Evolutionary conservation across 2,888 invertebrate genomes (phyloP), one percentile per base, ranked within the genome.

Genomic region (Pecten maximus): DNA sequence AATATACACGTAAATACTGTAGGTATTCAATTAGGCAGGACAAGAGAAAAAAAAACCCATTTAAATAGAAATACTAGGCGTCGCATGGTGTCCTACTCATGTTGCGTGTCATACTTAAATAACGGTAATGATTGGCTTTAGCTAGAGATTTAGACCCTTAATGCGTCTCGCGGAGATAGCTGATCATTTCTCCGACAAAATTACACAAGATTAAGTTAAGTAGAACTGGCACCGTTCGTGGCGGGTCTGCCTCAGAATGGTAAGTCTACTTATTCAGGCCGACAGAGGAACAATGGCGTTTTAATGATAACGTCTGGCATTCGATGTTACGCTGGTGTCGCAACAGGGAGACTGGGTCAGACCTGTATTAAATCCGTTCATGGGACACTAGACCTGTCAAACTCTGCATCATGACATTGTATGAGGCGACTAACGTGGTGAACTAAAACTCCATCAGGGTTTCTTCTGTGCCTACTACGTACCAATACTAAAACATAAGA

Each of bases 151-250:
- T 28, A 35, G 74, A 74, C 19, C 74, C 23, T 28, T 74, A 74
- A 74, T 74, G 74, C 35, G 74, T 74, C 74, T 74, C 28, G 74
- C 23, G 35, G 74, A 74, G 74, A 74, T 74, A 74, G 60, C 12
- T 74, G 74, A 35, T 28, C 74, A 74, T 74, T 74, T 74, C 74
- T 74, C 74, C 10, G 35, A 74, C 35, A 74, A 74, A 74, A 74
- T 35, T 74, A 35, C 74, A 35, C 74, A 74, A 74, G 28, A 74
- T 74, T 74, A 23, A 74, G 74, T 10, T 74, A 74, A 74, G 74
- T 2, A 28, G 74, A 74, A 35, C 74, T 74, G 74, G 35, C 35
- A 74, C 35, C 74, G 35, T 35, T 74, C 35, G 35, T 35, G 74
- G 74, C 28, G 74, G 35, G 15, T 35, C 35, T 74, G 54, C 54